Conservation (phyloP, 2,113 vertebrate genomes). For the Cairina moschata region DNA sequence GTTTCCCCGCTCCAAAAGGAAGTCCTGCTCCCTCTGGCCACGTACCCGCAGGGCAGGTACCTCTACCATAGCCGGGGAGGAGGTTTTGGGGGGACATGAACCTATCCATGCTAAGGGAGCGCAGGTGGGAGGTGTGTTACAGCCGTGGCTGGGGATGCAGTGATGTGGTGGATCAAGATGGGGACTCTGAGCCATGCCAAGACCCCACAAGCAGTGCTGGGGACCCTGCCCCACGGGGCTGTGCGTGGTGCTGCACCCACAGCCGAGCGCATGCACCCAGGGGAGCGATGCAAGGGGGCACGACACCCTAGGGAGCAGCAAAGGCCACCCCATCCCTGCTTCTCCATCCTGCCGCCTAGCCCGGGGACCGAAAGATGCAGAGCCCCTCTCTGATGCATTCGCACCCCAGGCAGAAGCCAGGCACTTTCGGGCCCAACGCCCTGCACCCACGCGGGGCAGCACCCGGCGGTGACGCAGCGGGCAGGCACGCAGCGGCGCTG, state of each 20-base stretch:
- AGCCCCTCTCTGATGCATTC: accelerated
- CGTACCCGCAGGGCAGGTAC: background rate
- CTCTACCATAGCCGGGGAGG: accelerated
- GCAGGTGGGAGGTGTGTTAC: background rate
- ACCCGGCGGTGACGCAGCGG: background rate
- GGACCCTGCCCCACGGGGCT: background rate
- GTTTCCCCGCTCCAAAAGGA: background rate
- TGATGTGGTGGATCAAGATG: background rate
- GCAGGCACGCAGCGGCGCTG: background rate
- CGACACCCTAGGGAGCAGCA: background rate
- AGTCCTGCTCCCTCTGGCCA: accelerated
- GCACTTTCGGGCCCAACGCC: background rate
- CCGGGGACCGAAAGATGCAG: accelerated
- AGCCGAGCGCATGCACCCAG: accelerated
- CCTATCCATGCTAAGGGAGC: accelerated
- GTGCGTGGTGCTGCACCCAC: background rate
- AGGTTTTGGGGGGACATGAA: background rate
- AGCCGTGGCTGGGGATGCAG: background rate
- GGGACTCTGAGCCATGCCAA: accelerated
- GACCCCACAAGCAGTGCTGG: accelerated
- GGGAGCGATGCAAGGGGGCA: accelerated
- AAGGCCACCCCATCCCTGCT: background rate
- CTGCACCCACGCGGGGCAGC: conserved; percentile 42
- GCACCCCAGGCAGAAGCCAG: background rate
- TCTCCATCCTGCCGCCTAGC: background rate